Conservation (phyloP, 2,888 invertebrate species). For the Idaea straminata region DNA sequence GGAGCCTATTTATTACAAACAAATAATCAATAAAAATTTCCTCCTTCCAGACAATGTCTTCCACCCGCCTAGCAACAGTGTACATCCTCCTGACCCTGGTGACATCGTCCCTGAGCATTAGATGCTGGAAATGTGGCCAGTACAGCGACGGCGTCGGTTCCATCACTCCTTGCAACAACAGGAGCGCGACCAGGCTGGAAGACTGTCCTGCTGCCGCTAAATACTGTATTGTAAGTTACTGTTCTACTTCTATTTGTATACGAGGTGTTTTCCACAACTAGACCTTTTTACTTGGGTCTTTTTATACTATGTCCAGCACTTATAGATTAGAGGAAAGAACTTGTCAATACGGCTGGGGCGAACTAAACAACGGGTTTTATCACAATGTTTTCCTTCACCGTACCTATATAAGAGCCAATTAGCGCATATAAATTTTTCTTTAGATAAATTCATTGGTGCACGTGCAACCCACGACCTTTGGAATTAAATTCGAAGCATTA, state of each 20-base stretch:
- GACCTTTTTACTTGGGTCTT: neutral
- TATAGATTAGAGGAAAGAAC: no score
- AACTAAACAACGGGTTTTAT: no score
- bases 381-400: no score
- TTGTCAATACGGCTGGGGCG: no score
- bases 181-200: constrained; percentile 84
- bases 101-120: constrained; percentile 54
- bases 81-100: constrained; percentile 43
- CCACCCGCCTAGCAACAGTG: constrained; percentile 37
- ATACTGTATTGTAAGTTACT: constrained; percentile 90
- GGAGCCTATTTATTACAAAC: no score
- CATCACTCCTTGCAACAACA: constrained; percentile 91
- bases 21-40: no score
- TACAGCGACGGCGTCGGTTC: constrained; percentile 93
- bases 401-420: no score
- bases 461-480: no score
- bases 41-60: constrained; percentile 45
- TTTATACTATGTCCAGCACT: neutral
- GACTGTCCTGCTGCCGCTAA: constrained; percentile 82
- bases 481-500: no score
- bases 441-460: no score
- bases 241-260: neutral
- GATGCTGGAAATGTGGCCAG: constrained; percentile 90
- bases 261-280: neutral
- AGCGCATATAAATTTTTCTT: no score